These are phyloP conservation scores for Ctenochaetus hawaiiensis DNA, from an alignment of 2,797 vertebrate species.

Conservation along the genomic window DNA sequence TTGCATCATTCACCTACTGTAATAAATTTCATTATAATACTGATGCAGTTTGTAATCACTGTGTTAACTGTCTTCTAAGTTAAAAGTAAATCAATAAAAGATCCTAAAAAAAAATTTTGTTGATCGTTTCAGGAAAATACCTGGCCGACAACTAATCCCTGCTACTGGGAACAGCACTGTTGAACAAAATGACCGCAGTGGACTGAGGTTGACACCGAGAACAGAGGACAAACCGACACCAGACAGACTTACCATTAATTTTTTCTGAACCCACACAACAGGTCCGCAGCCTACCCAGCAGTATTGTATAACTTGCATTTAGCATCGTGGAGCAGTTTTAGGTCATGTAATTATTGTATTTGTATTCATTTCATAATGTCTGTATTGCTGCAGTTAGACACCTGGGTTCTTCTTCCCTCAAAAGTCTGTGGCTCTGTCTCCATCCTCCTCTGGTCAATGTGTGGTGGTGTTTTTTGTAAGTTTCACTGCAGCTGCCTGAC, in stretches of 20 bases:
- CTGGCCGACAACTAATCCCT: conserved; percentile 93
- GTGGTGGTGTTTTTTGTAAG: conserved; percentile 62
- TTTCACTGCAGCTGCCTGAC: conserved; percentile 86
- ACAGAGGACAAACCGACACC: conserved; percentile 67
- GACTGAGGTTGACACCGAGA: conserved; percentile 60
- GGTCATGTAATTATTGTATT: conserved; percentile 95
- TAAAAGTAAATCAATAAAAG: background rate
- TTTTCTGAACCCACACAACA: conserved; percentile 83
- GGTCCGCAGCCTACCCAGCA: conserved; percentile 90
- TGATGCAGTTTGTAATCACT: background rate
- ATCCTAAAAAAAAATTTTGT: background rate
- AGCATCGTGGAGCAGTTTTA: conserved; percentile 91
- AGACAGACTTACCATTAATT: conserved; percentile 79
- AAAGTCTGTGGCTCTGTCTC: conserved; percentile 74
- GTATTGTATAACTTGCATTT: conserved; percentile 92
- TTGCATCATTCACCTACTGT: background rate
- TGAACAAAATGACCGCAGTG: conserved; percentile 65
- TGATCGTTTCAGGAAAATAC: conserved; percentile 91
- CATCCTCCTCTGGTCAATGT: conserved; percentile 70
- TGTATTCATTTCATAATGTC: conserved; percentile 93
- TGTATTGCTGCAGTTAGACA: conserved; percentile 86
- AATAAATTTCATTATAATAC: background rate
- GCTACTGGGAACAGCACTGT: conserved; percentile 59
- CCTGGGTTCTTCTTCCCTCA: conserved; percentile 74
- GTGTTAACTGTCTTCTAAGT: background rate